Evolutionary conservation across 2,797 vertebrate genomes (phyloP).

Genomic region (Gymnopithys bicolor): DNA sequence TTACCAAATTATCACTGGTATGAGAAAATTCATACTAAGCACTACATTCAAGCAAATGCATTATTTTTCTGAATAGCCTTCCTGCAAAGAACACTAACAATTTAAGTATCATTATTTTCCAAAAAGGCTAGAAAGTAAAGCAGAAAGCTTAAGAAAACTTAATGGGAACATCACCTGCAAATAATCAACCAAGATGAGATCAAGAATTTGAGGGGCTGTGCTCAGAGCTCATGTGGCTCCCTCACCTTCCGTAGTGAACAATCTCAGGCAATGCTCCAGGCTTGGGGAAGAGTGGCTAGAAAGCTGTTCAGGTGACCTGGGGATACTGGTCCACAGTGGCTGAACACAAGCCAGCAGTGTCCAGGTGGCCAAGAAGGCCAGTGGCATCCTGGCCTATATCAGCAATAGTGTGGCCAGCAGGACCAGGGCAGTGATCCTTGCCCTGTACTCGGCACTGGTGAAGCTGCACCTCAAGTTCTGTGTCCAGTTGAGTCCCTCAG

Average conservation of each 20-base stretch:
- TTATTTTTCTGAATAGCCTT: neutral
- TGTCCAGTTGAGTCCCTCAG: neutral
- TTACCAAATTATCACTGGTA: neutral
- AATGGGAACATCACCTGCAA: neutral
- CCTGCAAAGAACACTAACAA: neutral
- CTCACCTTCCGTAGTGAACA: neutral
- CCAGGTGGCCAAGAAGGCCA: neutral
- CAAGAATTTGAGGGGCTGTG: neutral
- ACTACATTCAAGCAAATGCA: neutral
- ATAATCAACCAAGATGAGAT: neutral
- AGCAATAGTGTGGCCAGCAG: neutral
- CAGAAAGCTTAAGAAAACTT: neutral
- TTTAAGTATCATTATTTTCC: neutral
- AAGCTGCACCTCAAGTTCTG: neutral
- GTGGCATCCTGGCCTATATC: neutral
- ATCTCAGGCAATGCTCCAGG: neutral
- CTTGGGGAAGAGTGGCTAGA: neutral
- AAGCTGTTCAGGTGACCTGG: neutral
- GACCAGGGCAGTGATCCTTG: neutral
- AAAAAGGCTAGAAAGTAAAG: neutral
- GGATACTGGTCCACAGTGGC: neutral
- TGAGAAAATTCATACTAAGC: neutral
- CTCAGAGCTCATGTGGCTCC: neutral
- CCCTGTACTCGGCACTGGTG: neutral
- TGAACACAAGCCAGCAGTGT: neutral